Percentiles rank a stretch among this genome's conserved stretches.
Conservation (phyloP, 2,797 vertebrate species). For the Stomatorhinus walkeri region DNA sequence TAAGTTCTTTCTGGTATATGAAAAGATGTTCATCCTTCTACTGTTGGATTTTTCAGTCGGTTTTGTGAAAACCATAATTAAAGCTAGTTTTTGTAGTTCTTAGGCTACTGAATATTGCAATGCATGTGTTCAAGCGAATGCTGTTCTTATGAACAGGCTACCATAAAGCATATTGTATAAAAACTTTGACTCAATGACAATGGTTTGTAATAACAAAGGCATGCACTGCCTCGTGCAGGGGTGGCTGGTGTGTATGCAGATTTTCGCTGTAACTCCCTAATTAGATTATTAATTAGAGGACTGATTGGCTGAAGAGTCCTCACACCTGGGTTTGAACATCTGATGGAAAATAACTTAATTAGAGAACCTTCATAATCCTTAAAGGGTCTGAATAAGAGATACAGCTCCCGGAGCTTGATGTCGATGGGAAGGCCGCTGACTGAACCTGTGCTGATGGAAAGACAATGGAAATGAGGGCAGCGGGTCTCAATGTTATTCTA, state of each 20-base stretch:
- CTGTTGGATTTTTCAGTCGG: neutral
- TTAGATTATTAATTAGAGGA: no score
- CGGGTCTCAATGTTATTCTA: neutral
- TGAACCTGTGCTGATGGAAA: neutral
- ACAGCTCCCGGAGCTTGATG: no score
- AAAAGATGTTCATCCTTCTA: neutral
- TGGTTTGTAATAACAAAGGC: neutral
- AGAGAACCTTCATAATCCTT: no score
- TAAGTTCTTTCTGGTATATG: conserved; percentile 41
- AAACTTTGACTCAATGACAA: neutral
- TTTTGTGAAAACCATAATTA: neutral
- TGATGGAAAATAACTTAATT: no score
- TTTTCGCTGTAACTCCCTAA: no score
- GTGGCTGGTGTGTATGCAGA: no score
- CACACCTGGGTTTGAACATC: no score
- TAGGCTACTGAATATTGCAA: neutral
- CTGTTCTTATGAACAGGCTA: neutral
- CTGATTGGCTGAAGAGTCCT: no score
- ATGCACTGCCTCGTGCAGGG: neutral
- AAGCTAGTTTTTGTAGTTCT: neutral
- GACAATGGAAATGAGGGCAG: neutral
- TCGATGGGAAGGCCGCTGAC: no score
- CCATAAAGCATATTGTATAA: neutral
- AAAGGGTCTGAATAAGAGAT: no score
- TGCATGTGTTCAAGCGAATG: neutral